phyloP scores from a whole-genome alignment of 2,888 invertebrate genomes.

The Mythimna lalbum region DNA sequence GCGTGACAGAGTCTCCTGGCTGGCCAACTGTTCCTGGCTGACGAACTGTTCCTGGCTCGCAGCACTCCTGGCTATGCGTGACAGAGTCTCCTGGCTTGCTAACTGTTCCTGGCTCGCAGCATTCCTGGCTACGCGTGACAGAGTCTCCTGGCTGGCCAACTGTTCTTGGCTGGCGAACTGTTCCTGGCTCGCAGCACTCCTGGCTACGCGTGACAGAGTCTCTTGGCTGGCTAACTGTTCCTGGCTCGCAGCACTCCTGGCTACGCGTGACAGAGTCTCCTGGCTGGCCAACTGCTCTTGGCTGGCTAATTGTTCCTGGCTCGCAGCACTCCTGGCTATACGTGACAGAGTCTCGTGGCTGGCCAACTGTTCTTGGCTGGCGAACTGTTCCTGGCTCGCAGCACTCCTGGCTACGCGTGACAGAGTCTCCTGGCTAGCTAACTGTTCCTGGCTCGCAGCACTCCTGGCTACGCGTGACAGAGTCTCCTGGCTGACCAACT shows the following conservation, averaged over 20 bases:
- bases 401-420: too few relatives aligned
- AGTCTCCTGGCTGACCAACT: constrained; percentile 5
- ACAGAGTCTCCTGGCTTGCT: constrained; percentile 12
- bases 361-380: constrained; percentile 4
- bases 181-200: constrained; percentile 3
- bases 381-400: constrained; percentile 3
- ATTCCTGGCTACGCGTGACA: constrained; percentile 1
- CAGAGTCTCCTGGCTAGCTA: not conserved
- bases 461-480: not conserved
- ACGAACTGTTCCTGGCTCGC: not conserved
- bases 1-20: constrained; percentile 12
- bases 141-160: constrained; percentile 26
- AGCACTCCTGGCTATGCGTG: not conserved
- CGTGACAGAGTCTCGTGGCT: constrained; percentile 1
- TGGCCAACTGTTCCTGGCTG: constrained; percentile 28
- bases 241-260: not conserved
- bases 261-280: not conserved
- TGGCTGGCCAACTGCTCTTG: constrained; percentile 11
- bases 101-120: not conserved
- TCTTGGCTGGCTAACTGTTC: constrained; percentile 13
- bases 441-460: constrained; percentile 7
- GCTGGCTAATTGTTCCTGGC: constrained; percentile 2
- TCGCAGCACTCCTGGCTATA: not conserved
- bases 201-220: not conserved
- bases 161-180: constrained; percentile 16